Conservation (phyloP, 2,113 vertebrate genomes). For the Eurypyga helias region DNA sequence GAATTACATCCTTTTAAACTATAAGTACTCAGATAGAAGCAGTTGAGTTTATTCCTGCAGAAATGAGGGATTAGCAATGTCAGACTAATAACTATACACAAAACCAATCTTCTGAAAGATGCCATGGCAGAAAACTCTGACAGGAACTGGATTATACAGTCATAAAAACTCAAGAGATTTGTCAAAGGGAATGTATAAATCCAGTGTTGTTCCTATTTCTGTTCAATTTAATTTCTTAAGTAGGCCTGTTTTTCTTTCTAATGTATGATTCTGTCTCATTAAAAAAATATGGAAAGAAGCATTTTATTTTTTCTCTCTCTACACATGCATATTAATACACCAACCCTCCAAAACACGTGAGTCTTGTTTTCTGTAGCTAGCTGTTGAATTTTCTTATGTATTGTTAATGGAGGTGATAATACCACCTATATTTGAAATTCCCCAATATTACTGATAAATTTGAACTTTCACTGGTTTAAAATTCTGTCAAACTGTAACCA, state of each 20-base stretch:
- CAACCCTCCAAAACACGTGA: not conserved
- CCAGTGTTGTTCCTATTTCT: slow-evolving; percentile 39
- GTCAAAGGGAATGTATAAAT: slow-evolving; percentile 44
- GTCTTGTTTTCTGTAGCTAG: not conserved
- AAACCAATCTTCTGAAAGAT: slow-evolving; percentile 53
- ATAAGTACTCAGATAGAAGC: not conserved
- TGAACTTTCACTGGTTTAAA: not conserved
- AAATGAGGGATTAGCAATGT: slow-evolving; percentile 57
- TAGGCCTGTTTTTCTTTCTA: slow-evolving; percentile 49
- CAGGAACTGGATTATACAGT: slow-evolving; percentile 48
- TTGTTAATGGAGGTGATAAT: not conserved
- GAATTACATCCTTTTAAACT: not conserved
- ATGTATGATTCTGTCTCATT: slow-evolving; percentile 37
- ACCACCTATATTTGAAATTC: not conserved
- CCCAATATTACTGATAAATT: not conserved
- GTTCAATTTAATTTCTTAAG: slow-evolving; percentile 61
- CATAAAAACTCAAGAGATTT: slow-evolving; percentile 40
- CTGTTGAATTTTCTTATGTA: not conserved
- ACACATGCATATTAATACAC: not conserved
- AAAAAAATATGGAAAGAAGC: slow-evolving; percentile 30
- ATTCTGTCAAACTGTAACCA: not conserved
- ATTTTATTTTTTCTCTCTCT: slow-evolving; percentile 17
- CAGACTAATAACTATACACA: slow-evolving; percentile 54
- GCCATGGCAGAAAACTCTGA: slow-evolving; percentile 38
- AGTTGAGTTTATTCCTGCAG: slow-evolving; percentile 26